A percentile compares a stretch with the other conserved stretches of the same genome.
Conservation (phyloP, 2,113 vertebrate genomes). For the Mionectes macconnelli region DNA sequence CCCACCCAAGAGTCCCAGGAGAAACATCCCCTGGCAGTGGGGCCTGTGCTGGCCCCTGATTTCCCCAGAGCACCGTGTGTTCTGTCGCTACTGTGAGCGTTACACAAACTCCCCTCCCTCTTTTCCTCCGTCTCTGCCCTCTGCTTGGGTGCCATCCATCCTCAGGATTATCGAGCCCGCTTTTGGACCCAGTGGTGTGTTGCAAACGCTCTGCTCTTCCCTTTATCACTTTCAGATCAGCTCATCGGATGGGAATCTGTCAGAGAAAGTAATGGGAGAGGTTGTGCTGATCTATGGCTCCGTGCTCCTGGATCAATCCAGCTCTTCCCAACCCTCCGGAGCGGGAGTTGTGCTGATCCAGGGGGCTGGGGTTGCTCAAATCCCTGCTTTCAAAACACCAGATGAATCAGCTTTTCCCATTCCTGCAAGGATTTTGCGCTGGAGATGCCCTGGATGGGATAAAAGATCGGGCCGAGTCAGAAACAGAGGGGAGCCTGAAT, state of each 20-base stretch:
- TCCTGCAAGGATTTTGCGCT: not conserved
- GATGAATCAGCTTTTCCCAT: not conserved
- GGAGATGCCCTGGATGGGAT: not conserved
- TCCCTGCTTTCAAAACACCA: not conserved
- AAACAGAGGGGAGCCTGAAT: not conserved
- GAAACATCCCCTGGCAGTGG: not conserved
- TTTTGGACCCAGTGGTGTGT: slow-evolving; percentile 54
- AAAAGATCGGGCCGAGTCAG: not conserved
- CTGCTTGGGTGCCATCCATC: slow-evolving; percentile 54
- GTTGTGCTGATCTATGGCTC: slow-evolving; percentile 25
- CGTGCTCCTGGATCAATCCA: slow-evolving; percentile 28
- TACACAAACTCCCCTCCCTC: slow-evolving; percentile 29
- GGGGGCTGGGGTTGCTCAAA: fast-evolving
- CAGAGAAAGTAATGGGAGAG: slow-evolving; percentile 57
- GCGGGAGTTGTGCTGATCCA: fast-evolving
- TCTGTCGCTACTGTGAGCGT: not conserved
- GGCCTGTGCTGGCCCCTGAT: not conserved
- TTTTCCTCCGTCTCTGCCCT: not conserved
- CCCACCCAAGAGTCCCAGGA: not conserved
- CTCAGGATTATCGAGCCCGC: slow-evolving; percentile 53
- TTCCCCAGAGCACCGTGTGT: slow-evolving; percentile 8
- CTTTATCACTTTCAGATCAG: slow-evolving; percentile 65
- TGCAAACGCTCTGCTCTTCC: slow-evolving; percentile 30
- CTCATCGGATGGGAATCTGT: slow-evolving; percentile 45
- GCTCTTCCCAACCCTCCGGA: not conserved